Evolutionary conservation across 2,888 invertebrate genomes (phyloP), one percentile per base, ranked within the genome.

Genomic region (Seira musarum): DNA sequence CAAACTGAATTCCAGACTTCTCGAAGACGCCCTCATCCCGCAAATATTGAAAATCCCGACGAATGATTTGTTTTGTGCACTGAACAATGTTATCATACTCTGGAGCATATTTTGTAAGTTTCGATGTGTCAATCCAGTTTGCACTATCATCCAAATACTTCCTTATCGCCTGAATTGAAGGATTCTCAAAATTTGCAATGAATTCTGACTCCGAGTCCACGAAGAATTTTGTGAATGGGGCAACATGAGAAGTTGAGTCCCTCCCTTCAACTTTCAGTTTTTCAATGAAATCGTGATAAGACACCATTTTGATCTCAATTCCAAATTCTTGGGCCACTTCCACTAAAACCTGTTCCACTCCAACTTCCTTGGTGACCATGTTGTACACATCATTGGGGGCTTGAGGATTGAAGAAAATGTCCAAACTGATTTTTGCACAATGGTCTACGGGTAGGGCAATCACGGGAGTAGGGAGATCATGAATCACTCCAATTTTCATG

Each of bases 1-100:
- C n/a, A n/a, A n/a, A n/a, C n/a, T n/a, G n/a, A 49, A 72, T 72
- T 8, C 69, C 73, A 69, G 78, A 77, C 21, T 73, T 77, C 1
- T 53, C 61, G 65, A 81, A 73, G 0, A 78, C 22, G 2, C 77
- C 81, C 21, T 8, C 25, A 8, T 65, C 17, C 67, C 74, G 73
- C 10, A 78, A 40, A 24, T 73, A 81, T 49, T 69, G 25, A 22
- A 81, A 66, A 66, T 81, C 81, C 22, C 74, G 46, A 1, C 19
- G 3, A 63, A 72, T 64, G 3, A 64, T 49, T 8, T n/a, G 40
- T 10, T 35, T 15, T n/a, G 17, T 21, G 10, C 53, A 5, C 21
- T 46, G n/a, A n/a, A n/a, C n/a, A n/a, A n/a, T n/a, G n/a, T n/a
- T n/a, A n/a, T 25, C 66, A 60, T 61, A 67, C 15, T n/a, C 24